Evolutionary conservation across 92 coral and sea anemone species (phyloP), one percentile per base, ranked within the genome.

Genomic region (Meandrina meandrites): DNA sequence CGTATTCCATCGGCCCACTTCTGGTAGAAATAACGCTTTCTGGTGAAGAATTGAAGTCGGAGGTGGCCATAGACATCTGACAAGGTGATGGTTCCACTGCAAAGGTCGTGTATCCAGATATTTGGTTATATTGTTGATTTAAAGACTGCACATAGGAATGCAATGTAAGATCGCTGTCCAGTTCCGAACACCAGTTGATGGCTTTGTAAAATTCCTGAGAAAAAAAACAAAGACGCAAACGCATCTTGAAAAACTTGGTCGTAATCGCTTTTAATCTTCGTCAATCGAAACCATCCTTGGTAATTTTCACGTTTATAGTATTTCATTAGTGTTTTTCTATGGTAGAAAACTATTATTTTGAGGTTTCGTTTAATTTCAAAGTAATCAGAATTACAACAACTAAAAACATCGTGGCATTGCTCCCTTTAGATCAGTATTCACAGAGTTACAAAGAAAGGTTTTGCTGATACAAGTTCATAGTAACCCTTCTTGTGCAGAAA

Each of bases 151-250:
- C 80, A 15, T 4, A 14, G 6, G 81, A 31, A 78, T 60, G 21
- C 10, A 27, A 14, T 42, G 76, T 11, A 1, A 45, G 8, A 35
- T 66, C 42, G 12, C 24, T 57, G 5, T 78, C 47, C 50, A 85
- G 31, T 47, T 85, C 88, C 62, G 88, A 85, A 77, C 88, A 76
- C 88, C 88, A 85, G 77, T 85, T 76, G 21, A 67, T 17, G 30
- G 82, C 47, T 54, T 77, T 85, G 88, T 77, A 30, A 66, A 85
- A 85, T 13, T 76, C 76, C 88, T 85, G 2, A 32, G 57, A 37
- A 2, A 16, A 32, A 37, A 64, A 18, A 1, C 18, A 50, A 36
- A 45, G 64, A 16, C n/a, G 11, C 28, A 19, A 57, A 57, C 58
- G 58, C 15, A 18, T 53, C 58, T 40, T 40, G 45, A n/a, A n/a